phyloP scores from a whole-genome alignment of 2,113 vertebrate species.

The Xenopus laevis region DNA sequence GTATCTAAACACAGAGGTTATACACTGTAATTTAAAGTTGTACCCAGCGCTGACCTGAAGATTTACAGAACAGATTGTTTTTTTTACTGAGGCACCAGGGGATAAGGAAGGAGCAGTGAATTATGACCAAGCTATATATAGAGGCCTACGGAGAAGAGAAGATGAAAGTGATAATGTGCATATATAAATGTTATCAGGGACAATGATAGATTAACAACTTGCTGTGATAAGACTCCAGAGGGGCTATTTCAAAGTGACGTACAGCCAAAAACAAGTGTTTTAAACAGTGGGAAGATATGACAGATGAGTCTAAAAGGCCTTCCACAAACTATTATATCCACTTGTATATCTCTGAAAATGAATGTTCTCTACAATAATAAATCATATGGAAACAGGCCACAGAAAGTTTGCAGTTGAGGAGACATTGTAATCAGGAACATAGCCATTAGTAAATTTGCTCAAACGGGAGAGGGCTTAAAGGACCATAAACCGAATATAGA shows the following conservation, averaged over 20 bases:
- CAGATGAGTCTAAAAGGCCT: neutral
- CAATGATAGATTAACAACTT: slow-evolving; percentile 23
- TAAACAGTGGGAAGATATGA: neutral
- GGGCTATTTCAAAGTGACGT: neutral
- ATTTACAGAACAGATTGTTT: slow-evolving; percentile 18
- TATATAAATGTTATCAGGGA: slow-evolving; percentile 38
- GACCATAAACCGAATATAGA: no score
- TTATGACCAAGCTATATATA: slow-evolving; percentile 36
- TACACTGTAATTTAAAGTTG: slow-evolving; percentile 1
- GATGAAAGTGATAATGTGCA: slow-evolving; percentile 35
- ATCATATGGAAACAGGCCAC: neutral
- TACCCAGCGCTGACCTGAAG: slow-evolving; percentile 6
- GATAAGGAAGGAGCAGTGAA: slow-evolving; percentile 11
- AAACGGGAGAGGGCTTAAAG: no score
- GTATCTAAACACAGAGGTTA: neutral
- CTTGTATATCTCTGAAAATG: neutral
- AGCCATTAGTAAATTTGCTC: no score
- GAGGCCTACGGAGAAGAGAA: slow-evolving; percentile 24
- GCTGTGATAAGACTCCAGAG: neutral
- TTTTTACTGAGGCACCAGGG: slow-evolving; percentile 10
- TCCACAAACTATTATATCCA: neutral
- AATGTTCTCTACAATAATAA: neutral
- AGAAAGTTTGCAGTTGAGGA: no score
- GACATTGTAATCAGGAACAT: no score
- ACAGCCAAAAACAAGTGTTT: slow-evolving; percentile 20